Evolutionary conservation across 2,113 vertebrate species (phyloP).

Genomic region (Prolemur simus): DNA sequence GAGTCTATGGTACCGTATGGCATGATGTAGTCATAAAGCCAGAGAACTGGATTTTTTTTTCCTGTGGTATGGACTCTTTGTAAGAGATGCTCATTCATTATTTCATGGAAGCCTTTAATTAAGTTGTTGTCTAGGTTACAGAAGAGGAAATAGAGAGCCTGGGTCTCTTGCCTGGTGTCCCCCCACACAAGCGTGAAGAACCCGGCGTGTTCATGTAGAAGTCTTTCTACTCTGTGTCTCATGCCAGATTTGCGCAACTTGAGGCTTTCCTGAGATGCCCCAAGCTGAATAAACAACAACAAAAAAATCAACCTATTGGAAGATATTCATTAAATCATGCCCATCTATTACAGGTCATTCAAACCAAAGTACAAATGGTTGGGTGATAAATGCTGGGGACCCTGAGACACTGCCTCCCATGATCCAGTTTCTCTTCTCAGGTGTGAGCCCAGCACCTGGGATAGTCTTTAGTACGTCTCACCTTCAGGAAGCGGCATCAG

Average conservation of each 20-base stretch:
- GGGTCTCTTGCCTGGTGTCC: background rate
- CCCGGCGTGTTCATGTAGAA: accelerated
- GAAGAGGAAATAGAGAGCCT: background rate
- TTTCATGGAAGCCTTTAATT: too few relatives aligned
- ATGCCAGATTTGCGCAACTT: background rate
- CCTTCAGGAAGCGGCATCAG: background rate
- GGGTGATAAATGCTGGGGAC: background rate
- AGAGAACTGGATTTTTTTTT: background rate
- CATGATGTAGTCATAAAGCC: background rate
- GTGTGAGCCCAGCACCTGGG: too few relatives aligned
- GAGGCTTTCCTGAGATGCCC: background rate
- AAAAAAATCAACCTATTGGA: background rate
- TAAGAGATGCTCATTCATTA: background rate
- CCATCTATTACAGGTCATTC: background rate
- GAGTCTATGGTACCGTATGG: accelerated
- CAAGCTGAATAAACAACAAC: too few relatives aligned
- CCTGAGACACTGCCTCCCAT: background rate
- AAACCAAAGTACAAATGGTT: background rate
- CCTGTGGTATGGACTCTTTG: background rate
- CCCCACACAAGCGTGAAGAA: background rate
- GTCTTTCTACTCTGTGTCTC: too few relatives aligned
- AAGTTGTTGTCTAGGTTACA: background rate
- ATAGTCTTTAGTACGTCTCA: background rate
- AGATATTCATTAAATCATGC: background rate
- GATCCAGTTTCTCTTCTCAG: background rate